Evolutionary conservation across 2,888 invertebrate species (phyloP).

Genomic region (Microdon myrmicae): DNA sequence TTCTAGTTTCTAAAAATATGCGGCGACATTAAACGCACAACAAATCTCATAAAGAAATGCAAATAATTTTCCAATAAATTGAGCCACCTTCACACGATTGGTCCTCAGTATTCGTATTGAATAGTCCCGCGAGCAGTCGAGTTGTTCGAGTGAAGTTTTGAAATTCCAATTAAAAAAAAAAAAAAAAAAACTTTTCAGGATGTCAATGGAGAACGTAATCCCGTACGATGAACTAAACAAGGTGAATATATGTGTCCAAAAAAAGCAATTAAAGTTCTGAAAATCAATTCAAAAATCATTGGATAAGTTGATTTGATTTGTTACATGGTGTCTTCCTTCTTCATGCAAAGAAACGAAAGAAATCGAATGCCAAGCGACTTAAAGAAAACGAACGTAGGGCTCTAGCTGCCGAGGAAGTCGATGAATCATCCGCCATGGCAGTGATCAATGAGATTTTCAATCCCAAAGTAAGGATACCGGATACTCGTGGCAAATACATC

Average conservation of each 20-base stretch:
- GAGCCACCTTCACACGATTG: slow-evolving; percentile 12
- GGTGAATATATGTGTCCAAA: slow-evolving; percentile 55
- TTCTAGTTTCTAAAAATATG: slow-evolving; percentile 40
- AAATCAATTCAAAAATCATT: not conserved
- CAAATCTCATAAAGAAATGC: slow-evolving; percentile 6
- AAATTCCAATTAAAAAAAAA: not conserved
- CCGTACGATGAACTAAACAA: slow-evolving; percentile 62
- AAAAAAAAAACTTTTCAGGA: slow-evolving; percentile 40
- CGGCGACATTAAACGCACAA: slow-evolving; percentile 7
- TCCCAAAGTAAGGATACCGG: slow-evolving; percentile 63
- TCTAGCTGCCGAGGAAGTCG: slow-evolving; percentile 54
- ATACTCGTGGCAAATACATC: slow-evolving; percentile 61
- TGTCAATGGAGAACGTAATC: slow-evolving; percentile 62
- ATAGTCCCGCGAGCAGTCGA: slow-evolving; percentile 34
- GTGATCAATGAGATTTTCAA: slow-evolving; percentile 66
- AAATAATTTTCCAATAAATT: slow-evolving; percentile 42
- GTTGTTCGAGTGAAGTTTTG: slow-evolving; percentile 21
- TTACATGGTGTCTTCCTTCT: slow-evolving; percentile 10
- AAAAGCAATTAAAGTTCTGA: not conserved
- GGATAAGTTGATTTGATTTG: slow-evolving; percentile 26
- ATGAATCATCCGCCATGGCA: slow-evolving; percentile 62
- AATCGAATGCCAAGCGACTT: slow-evolving; percentile 58
- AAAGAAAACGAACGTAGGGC: slow-evolving; percentile 56
- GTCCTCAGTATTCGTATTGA: slow-evolving; percentile 37
- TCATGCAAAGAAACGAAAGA: slow-evolving; percentile 59